Evolutionary conservation across 2,113 vertebrate species (phyloP).

Genomic region (Guaruba guarouba): DNA sequence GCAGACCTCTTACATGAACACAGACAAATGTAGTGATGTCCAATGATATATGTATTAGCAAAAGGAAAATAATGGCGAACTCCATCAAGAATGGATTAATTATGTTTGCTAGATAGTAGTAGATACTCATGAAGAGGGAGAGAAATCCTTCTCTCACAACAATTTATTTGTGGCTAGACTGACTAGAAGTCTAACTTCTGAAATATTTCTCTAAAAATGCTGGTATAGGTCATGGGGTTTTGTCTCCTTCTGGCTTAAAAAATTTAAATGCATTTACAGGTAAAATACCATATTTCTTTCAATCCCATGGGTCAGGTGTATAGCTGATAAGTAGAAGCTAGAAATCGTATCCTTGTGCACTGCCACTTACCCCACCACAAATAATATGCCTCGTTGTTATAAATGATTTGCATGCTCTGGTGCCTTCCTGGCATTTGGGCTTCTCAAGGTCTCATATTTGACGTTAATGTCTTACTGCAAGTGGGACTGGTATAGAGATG

Average conservation of each 20-base stretch:
- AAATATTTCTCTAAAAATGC: background rate
- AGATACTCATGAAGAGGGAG: background rate
- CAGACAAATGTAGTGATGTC: background rate
- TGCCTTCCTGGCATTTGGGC: background rate
- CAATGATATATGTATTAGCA: background rate
- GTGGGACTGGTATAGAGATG: background rate
- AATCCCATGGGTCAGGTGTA: background rate
- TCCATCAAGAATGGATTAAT: background rate
- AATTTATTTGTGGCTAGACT: background rate
- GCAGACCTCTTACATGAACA: background rate
- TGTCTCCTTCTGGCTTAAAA: background rate
- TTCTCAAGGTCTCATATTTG: background rate
- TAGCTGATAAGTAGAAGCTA: background rate
- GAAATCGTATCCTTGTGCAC: background rate
- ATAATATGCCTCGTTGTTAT: background rate
- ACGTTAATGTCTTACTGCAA: background rate
- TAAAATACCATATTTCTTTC: background rate
- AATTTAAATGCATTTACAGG: background rate
- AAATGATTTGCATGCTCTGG: background rate
- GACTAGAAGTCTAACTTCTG: background rate
- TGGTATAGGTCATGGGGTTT: rapidly evolving
- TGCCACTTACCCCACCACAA: background rate
- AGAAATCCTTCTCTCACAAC: background rate
- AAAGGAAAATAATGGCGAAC: background rate
- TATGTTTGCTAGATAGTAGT: background rate